Base-by-base conservation (phyloP, 35 echinoderm and acorn worm genomes). In the Ptychodera flava region DNA sequence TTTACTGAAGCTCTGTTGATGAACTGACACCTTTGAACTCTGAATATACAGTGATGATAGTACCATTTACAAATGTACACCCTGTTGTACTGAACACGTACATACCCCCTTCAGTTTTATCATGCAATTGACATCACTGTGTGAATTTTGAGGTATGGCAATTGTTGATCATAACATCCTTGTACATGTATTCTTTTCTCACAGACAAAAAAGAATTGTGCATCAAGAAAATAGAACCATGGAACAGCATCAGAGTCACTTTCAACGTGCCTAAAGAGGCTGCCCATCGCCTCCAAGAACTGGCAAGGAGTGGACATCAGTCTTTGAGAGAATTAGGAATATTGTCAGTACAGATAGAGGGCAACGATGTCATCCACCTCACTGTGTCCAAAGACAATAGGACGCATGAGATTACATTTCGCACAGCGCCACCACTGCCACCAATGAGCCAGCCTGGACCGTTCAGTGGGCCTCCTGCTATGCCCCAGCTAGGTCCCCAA, bases 181-280 rank as follows among this genome's bases (percentile, higher is more conserved):
- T 12, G 22, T 64, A 64, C 45, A 64, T 64, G 22, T 64, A 64
- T 35, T 84, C 33, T 85, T 80, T 75, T 85, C 32, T 91, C 78
- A 33, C 86, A 94, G 93, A 85, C 37, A 33, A 91, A 53, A 34
- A 85, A 27, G 79, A 36, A 35, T 36, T 82, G 33, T 79, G 38
- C 29, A 80, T 95, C 34, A 82, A 87, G 16, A 92, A 94, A 85
- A 88, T 99, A 31, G 96, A 99, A 85, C 96, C 96, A 88, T 99
- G 96, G 96, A 99, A 99, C 83, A 99, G 96, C 86, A 89, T 99
- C 32, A 78, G 86, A 31, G 96, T 99, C 31, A 92, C 96, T 35
- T 99, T 99, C 85, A 94, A 99, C 88, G 90, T 99, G 37, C 96
- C 96, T 81, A 85, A 82, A 81, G 90, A 99, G 53, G 92, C 96